Conservation (phyloP, 2,113 vertebrate species). For the Notiomystis cincta region DNA sequence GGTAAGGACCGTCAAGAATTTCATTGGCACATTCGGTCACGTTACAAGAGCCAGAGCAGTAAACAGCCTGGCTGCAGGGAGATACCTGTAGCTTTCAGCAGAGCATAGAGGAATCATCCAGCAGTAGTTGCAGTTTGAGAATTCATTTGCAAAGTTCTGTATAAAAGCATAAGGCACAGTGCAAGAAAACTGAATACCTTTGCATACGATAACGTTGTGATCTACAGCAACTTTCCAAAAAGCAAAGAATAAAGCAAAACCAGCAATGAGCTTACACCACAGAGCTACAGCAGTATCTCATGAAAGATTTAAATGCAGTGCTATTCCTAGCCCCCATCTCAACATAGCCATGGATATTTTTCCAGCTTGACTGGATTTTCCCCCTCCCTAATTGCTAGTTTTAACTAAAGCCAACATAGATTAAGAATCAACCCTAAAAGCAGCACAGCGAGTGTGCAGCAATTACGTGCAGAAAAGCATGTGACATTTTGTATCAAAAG, state of each 20-base stretch:
- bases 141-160: background rate
- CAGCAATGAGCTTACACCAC: background rate
- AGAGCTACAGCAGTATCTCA: background rate
- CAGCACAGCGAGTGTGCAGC: background rate
- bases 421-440: background rate
- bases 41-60: background rate
- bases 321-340: background rate
- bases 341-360: background rate
- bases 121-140: background rate
- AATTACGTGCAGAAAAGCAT: background rate
- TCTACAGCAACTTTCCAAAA: background rate
- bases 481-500: background rate
- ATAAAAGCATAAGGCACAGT: background rate
- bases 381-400: constrained; percentile 13
- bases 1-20: background rate
- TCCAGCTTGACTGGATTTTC: constrained; percentile 29
- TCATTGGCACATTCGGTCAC: background rate
- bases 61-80: background rate
- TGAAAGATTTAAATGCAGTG: background rate
- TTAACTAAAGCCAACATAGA: background rate
- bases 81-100: constrained; percentile 4
- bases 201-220: accelerated
- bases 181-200: background rate
- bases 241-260: background rate
- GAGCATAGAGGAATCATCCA: background rate